These are phyloP conservation scores for Rhabdophis nuchalis DNA, from an alignment of 2,797 vertebrate species.

Conservation along the genomic window DNA sequence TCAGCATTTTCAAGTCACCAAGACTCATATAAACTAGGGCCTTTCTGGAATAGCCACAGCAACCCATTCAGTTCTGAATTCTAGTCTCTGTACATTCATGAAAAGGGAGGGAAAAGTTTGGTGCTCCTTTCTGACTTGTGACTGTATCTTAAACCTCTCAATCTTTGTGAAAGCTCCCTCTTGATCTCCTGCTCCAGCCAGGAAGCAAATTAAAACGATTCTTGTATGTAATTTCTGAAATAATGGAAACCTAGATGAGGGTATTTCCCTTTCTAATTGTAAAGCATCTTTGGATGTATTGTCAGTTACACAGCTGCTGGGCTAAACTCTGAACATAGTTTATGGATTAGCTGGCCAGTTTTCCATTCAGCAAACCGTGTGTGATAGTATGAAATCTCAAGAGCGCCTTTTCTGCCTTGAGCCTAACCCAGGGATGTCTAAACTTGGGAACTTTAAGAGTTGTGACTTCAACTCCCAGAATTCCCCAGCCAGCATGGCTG, in stretches of 20 bases:
- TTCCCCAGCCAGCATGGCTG: too few relatives aligned
- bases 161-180: not conserved
- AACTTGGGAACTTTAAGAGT: too few relatives aligned
- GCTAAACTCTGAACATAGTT: not conserved
- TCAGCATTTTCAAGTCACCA: not conserved
- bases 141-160: not conserved
- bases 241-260: not conserved
- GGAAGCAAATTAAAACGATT: not conserved
- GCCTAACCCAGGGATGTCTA: too few relatives aligned
- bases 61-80: not conserved
- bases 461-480: too few relatives aligned
- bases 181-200: not conserved
- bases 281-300: not conserved
- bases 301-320: not conserved
- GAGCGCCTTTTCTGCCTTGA: too few relatives aligned
- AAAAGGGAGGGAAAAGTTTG: not conserved
- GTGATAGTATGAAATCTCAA: not conserved
- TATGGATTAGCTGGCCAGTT: not conserved
- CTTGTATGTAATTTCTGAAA: not conserved
- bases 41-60: not conserved
- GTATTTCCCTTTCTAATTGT: not conserved
- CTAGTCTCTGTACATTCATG: not conserved
- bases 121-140: not conserved
- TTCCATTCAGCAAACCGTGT: not conserved
- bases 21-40: not conserved